Base-by-base conservation (phyloP, 2,113 vertebrate genomes). In the Colinus virginianus region DNA sequence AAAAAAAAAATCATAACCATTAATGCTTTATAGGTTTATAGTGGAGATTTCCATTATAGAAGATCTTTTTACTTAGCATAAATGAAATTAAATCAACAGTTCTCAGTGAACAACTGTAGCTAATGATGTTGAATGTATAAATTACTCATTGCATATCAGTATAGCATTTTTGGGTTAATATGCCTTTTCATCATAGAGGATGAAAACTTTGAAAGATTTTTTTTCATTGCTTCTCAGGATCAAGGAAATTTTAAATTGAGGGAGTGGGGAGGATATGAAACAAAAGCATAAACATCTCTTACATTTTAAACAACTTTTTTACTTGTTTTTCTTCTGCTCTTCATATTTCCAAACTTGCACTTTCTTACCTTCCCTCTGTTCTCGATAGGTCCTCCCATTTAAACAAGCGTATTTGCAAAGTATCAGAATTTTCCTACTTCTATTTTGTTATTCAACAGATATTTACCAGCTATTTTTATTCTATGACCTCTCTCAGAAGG, bases 331-430 rank as follows among this genome's bases (percentile, higher is more conserved):
- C 55, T 80, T 79, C 68, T 17, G 38, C 26, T 38, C 3, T 56
- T 56, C 46, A 2, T 40, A n/a, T 68, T 81, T 90, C 20, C 48
- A 78, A 68, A 36, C 10, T 21, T 70, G 11, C 3, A 34, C 1
- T 42, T 71, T 68, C 48, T 46, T 36, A 46, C 14, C 3, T 71
- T 51, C n/a, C 21, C 42, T 71, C 19, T 59, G 13, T 43, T 23
- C 22, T n/a, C 7, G 16, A 56, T 53, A 72, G 0, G 51, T 71
- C 6, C 9, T 0, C 0, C 1, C 1, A 12, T 81, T 88, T 90
- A 42, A 78, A 78, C n/a, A 49, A 61, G 1, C 23, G 38, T 26
- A 11, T 78, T 82, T 75, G 3, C 22, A 78, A 70, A 6, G 2
- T 28, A 46, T 38, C 62, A 2, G 30, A 30, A 84, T 30, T 53